Evolutionary conservation across 1,140 invertebrate genomes (phyloP).

Genomic region (Rhagoletis pomonella): DNA sequence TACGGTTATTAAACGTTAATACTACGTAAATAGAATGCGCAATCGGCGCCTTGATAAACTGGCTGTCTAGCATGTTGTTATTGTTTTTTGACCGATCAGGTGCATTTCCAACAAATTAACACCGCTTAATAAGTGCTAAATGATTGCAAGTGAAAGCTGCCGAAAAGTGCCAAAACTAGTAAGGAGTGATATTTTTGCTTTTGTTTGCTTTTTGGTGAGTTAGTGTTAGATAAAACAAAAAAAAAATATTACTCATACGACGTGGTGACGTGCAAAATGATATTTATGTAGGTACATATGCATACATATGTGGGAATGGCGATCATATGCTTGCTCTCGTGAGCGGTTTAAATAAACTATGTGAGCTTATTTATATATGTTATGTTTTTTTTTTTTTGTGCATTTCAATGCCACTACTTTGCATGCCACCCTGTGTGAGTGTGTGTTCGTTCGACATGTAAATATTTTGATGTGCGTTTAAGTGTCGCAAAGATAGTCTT

Average conservation of each 20-base stretch:
- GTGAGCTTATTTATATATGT: neutral
- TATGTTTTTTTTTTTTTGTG: too few relatives aligned
- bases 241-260: conserved; percentile 43
- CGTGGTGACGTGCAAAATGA: neutral
- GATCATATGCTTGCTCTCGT: neutral
- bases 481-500: neutral
- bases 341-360: neutral
- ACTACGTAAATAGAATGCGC: too few relatives aligned
- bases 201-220: neutral
- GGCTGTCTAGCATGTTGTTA: neutral
- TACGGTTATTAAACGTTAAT: neutral
- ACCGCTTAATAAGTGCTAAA: neutral
- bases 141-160: neutral
- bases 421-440: neutral
- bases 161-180: neutral
- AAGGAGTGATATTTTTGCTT: neutral
- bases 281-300: neutral
- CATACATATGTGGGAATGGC: neutral
- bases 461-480: neutral
- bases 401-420: neutral
- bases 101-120: neutral
- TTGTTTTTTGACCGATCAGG: neutral
- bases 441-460: neutral
- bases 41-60: too few relatives aligned
- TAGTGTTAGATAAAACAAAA: neutral